phyloP scores from a whole-genome alignment of 2,113 vertebrate genomes.

The Eulacestoma nigropectus region DNA sequence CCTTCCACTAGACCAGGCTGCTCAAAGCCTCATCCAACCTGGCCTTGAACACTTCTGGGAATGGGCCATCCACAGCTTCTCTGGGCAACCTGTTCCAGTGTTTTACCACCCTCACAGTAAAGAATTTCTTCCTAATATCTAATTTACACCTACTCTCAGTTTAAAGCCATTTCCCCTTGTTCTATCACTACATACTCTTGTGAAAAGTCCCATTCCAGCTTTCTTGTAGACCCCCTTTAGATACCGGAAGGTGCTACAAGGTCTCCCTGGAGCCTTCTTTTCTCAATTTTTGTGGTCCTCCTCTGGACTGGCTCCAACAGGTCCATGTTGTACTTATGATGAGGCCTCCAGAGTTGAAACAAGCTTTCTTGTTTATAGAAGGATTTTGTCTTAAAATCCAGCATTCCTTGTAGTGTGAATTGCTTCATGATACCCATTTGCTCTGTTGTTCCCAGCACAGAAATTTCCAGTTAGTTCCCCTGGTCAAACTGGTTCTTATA shows the following conservation, averaged over 20 bases:
- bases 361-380: background rate
- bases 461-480: background rate
- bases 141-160: background rate
- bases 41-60: background rate
- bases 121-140: background rate
- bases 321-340: background rate
- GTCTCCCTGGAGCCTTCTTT: background rate
- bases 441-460: background rate
- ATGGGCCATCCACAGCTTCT: background rate
- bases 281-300: background rate
- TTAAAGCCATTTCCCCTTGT: background rate
- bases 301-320: background rate
- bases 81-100: background rate
- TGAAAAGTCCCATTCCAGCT: background rate
- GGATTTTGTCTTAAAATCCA: background rate
- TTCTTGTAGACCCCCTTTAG: background rate
- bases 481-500: background rate
- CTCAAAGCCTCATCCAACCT: background rate
- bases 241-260: background rate
- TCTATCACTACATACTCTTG: background rate
- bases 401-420: background rate
- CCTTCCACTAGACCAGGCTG: background rate
- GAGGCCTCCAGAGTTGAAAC: background rate
- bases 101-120: background rate
- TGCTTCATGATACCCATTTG: background rate